phyloP scores from a whole-genome alignment of 2,797 vertebrate species.

The Cynopterus sphinx region DNA sequence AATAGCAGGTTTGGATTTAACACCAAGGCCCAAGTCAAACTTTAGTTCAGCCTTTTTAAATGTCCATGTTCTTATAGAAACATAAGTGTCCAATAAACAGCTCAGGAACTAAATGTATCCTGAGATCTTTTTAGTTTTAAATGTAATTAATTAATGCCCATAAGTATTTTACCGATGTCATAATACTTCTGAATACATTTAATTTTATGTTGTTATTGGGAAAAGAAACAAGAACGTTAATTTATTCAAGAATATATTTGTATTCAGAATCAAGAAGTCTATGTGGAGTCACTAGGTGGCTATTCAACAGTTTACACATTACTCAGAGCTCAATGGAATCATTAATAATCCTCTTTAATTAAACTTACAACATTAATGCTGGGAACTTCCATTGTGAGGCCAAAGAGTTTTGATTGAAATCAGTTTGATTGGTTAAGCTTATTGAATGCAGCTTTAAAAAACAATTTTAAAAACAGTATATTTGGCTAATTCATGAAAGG shows the following conservation, averaged over 20 bases:
- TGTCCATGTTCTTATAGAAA: background rate
- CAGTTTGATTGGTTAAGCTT: slow-evolving; percentile 38
- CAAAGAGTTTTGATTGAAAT: slow-evolving; percentile 22
- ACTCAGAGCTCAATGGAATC: slow-evolving; percentile 12
- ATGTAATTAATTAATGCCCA: slow-evolving; percentile 56
- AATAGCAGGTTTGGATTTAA: background rate
- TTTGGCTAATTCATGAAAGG: slow-evolving; percentile 21
- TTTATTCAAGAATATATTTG: slow-evolving; percentile 64
- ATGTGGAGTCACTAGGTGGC: slow-evolving; percentile 22
- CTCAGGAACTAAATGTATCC: background rate
- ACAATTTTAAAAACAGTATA: background rate
- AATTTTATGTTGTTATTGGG: slow-evolving; percentile 69
- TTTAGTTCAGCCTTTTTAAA: background rate
- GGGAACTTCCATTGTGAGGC: background rate
- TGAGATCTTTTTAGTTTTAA: slow-evolving; percentile 59
- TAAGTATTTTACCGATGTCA: slow-evolving; percentile 54
- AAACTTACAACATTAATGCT: slow-evolving; percentile 47
- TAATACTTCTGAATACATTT: slow-evolving; percentile 57
- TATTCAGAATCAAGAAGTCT: slow-evolving; percentile 57
- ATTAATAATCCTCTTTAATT: slow-evolving; percentile 61
- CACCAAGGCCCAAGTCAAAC: background rate
- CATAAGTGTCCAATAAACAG: background rate
- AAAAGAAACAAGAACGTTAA: slow-evolving; percentile 57
- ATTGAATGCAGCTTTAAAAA: background rate
- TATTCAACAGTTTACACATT: slow-evolving; percentile 57